Evolutionary conservation across 2,797 vertebrate species (phyloP), one percentile per base, ranked within the genome.

Genomic region (Rhyacichthys aspro): DNA sequence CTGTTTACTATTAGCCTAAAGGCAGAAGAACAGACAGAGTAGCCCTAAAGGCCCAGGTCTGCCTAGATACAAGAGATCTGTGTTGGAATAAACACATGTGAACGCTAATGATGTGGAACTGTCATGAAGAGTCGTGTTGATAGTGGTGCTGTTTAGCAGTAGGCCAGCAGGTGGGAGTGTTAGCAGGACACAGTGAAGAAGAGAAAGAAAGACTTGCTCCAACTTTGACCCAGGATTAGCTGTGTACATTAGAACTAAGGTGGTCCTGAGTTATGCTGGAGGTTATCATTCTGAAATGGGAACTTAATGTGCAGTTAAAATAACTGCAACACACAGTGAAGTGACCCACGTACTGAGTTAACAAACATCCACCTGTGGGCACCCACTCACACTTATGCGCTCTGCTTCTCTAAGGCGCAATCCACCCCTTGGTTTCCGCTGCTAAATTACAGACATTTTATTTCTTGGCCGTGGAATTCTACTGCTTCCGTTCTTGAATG

Each of bases 161-260:
- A 36, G 15, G 9, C 86, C 92, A 90, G 74, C 79, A 92, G 92
- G 83, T 82, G 91, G 91, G 11, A 85, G 43, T 84, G 64, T 81
- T 65, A 60, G 44, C 66, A 81, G 55, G 59, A 56, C 17, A n/a
- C 57, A 46, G 43, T 7, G 11, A 5, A 0, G 9, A 42, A 59
- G 56, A 10, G 14, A 16, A 32, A 8, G 11, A 56, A 43, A 1
- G 1, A 56, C 38, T 11, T 36, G 23, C 34, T 62, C 43, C 53
- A 65, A 64, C 61, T 71, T 64, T 79, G 77, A 81, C 82, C 79
- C 67, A 36, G 1, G 1, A 11, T 43, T 76, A 67, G 75, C 74
- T 66, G 58, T 39, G 46, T 47, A 37, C 43, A 3, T 33, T 16
- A 14, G 47, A 59, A 7, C 32, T 45, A 18, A 60, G 68, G 55